Evolutionary conservation across 2,888 invertebrate genomes (phyloP), one percentile per base, ranked within the genome.

Genomic region (Metallyticus violacea): DNA sequence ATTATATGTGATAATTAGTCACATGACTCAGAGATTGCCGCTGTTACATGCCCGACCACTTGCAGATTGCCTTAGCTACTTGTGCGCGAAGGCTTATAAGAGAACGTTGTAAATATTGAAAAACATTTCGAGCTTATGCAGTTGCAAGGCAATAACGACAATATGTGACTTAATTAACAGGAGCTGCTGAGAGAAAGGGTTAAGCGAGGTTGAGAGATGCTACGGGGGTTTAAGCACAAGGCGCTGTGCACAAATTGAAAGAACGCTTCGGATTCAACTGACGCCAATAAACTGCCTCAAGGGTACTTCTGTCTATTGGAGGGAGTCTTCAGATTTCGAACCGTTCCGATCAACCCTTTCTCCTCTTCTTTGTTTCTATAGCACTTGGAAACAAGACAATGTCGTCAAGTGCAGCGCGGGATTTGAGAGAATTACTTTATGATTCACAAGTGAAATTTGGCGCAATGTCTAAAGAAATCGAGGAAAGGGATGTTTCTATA

Each of bases 131-230:
- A 62, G n/a, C 30, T 25, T 30, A 15, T 30, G 81, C 26, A 81
- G 40, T 2, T 2, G 0, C 7, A 40, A 25, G 25, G 86, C 86
- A 79, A 81, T 86, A 86, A 86, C 79, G 79, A 80, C 85, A 86
- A 84, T 85, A 84, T 86, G 86, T 80, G 84, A 84, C 84, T 62
- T 86, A 85, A 86, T 86, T 85, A 86, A 86, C 81, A 81, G 26
- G 62, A n/a, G n/a, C n/a, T n/a, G n/a, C n/a, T n/a, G n/a, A n/a
- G n/a, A n/a, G n/a, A 40, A 84, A 86, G 86, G 86, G 83, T 84
- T 84, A 25, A 27, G 30, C 30, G 7, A 30, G 25, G 30, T 81
- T 15, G 29, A 81, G 81, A 81, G 28, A 80, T 22, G 28, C 28
- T 79, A 79, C 79, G 26, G 25, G 26, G 80, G 26, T 26, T 27